Evolutionary conservation across 2,113 vertebrate genomes (phyloP).

Genomic region (Xenopus laevis): DNA sequence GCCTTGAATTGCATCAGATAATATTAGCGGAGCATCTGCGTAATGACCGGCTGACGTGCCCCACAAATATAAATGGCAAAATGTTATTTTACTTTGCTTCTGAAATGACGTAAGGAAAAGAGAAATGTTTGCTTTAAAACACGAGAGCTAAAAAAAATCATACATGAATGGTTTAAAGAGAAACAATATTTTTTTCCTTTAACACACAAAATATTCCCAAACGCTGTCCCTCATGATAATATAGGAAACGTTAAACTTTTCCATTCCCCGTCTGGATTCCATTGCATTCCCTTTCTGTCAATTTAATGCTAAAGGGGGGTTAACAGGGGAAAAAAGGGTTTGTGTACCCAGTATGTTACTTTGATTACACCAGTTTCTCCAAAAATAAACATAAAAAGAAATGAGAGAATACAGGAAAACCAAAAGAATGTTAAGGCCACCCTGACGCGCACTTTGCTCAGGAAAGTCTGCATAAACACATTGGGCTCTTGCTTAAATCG

Average conservation of each 20-base stretch:
- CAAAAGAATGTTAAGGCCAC: slow-evolving; percentile 48
- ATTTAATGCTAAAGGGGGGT: slow-evolving; percentile 42
- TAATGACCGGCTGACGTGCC: too few relatives aligned
- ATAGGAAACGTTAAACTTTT: slow-evolving; percentile 16
- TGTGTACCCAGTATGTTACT: slow-evolving; percentile 39
- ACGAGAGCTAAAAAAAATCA: not conserved
- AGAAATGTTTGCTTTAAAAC: slow-evolving; percentile 6
- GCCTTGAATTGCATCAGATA: too few relatives aligned
- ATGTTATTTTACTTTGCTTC: not conserved
- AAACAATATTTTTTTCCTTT: slow-evolving; percentile 2
- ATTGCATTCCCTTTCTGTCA: slow-evolving; percentile 32
- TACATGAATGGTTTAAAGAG: too few relatives aligned
- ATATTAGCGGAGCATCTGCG: too few relatives aligned
- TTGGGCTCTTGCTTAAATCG: slow-evolving; percentile 52
- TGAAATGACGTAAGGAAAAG: slow-evolving; percentile 1
- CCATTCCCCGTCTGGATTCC: slow-evolving; percentile 34
- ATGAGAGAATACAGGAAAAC: slow-evolving; percentile 43
- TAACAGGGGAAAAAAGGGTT: slow-evolving; percentile 18
- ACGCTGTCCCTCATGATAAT: not conserved
- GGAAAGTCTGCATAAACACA: slow-evolving; percentile 47
- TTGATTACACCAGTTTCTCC: slow-evolving; percentile 51
- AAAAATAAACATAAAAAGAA: slow-evolving; percentile 56
- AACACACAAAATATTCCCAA: slow-evolving; percentile 7
- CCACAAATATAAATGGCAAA: too few relatives aligned
- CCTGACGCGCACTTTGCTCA: slow-evolving; percentile 50